A percentile compares a stretch with the other conserved stretches of the same genome.
Conservation (phyloP, 2,888 invertebrate genomes). For the Epistrophe eligans region DNA sequence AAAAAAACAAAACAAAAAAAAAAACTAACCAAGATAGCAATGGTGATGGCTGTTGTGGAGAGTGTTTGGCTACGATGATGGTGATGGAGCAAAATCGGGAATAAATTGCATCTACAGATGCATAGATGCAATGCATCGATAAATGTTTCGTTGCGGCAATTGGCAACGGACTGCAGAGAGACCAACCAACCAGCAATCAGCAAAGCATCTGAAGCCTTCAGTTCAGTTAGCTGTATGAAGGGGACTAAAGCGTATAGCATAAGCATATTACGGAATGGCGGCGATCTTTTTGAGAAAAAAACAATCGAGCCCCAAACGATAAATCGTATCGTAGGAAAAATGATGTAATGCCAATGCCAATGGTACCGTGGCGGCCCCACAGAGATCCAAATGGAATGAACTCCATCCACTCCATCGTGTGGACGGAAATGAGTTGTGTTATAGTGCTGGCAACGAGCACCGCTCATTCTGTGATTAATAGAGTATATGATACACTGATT, state of each 20-base stretch:
- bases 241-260: slow-evolving; percentile 4
- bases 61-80: slow-evolving; percentile 38
- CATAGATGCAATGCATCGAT: slow-evolving; percentile 74
- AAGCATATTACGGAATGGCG: slow-evolving; percentile 58
- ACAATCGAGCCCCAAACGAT: slow-evolving; percentile 66
- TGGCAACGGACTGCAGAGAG: slow-evolving; percentile 41
- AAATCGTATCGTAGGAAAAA: slow-evolving; percentile 71
- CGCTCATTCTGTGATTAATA: slow-evolving; percentile 66
- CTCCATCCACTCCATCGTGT: slow-evolving; percentile 38
- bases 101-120: slow-evolving; percentile 75
- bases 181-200: slow-evolving; percentile 49
- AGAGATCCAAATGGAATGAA: slow-evolving; percentile 50
- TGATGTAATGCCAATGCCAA: slow-evolving; percentile 67
- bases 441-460: slow-evolving; percentile 23
- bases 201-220: slow-evolving; percentile 37
- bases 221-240: not conserved
- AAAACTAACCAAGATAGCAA: slow-evolving; percentile 17
- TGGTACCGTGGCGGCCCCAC: slow-evolving; percentile 20
- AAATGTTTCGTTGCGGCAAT: slow-evolving; percentile 68
- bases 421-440: slow-evolving; percentile 69
- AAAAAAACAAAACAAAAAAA: not conserved
- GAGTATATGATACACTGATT: slow-evolving; percentile 69
- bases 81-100: slow-evolving; percentile 29
- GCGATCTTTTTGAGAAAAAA: slow-evolving; percentile 72
- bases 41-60: slow-evolving; percentile 19